A percentile compares a stretch with the other conserved stretches of the same genome.
phyloP scores from a whole-genome alignment of 2,888 invertebrate species.

The Luffia ferchaultella region DNA sequence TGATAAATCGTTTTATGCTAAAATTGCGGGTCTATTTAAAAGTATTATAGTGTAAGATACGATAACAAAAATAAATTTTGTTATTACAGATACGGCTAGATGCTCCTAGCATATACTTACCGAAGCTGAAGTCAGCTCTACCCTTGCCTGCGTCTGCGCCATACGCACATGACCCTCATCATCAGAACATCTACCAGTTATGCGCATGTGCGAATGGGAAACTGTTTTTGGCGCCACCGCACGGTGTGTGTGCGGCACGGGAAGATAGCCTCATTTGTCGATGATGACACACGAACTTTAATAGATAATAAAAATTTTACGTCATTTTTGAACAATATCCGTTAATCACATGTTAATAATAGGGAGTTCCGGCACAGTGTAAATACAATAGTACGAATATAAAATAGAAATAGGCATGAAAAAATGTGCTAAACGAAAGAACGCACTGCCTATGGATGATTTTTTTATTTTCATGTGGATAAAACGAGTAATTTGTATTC shows the following conservation, averaged over 20 bases:
- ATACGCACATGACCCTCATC: conserved; percentile 59
- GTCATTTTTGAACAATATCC: neutral
- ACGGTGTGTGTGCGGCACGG: conserved; percentile 76
- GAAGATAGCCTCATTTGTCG: conserved; percentile 62
- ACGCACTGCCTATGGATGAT: too few species aligned
- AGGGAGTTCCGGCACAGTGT: neutral
- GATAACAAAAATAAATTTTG: too few species aligned
- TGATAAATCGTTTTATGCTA: too few species aligned
- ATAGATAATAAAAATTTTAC: too few species aligned
- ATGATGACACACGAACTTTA: conserved; percentile 32
- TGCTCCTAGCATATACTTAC: conserved; percentile 71
- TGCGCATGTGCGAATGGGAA: conserved; percentile 92
- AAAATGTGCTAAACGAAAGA: too few species aligned
- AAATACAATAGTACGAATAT: neutral
- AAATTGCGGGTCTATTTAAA: too few species aligned
- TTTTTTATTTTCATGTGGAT: too few species aligned
- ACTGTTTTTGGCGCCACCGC: conserved; percentile 86
- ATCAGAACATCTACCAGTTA: conserved; percentile 83
- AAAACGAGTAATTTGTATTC: too few species aligned
- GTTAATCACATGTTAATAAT: too few species aligned
- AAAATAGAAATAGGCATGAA: too few species aligned
- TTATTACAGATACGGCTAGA: conserved; percentile 73
- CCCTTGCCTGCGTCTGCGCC: conserved; percentile 57
- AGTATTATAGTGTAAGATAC: too few species aligned
- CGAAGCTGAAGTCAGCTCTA: conserved; percentile 69